Evolutionary conservation across 2,113 vertebrate genomes (phyloP).

Genomic region (Aspiorhynchus laticeps): DNA sequence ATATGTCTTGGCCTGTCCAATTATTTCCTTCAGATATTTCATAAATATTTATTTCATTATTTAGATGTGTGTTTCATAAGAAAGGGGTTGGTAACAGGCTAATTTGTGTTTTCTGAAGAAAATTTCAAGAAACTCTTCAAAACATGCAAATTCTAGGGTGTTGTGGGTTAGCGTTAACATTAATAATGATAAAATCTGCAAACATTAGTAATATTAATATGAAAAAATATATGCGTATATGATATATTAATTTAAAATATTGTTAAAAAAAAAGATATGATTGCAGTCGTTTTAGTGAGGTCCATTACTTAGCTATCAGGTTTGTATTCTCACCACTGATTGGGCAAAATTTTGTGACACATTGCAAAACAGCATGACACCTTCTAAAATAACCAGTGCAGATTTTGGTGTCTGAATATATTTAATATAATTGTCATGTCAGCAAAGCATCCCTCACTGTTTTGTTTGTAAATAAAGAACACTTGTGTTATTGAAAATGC

Average conservation of each 20-base stretch:
- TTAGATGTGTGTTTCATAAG: not conserved
- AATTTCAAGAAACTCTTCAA: not conserved
- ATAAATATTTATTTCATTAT: not conserved
- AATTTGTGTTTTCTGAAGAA: not conserved
- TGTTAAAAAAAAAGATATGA: not conserved
- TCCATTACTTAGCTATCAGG: not conserved
- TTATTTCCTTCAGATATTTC: not conserved
- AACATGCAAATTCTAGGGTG: not conserved
- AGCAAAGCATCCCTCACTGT: not conserved
- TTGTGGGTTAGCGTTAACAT: too few relatives aligned
- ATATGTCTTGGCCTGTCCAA: slow-evolving; percentile 30
- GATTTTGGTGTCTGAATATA: slow-evolving; percentile 27
- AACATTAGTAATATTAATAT: not conserved
- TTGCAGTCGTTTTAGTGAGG: not conserved
- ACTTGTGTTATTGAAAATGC: not conserved
- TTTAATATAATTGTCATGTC: not conserved
- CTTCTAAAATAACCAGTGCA: slow-evolving; percentile 6
- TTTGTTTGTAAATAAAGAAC: not conserved
- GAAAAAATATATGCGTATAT: not conserved
- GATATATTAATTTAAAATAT: not conserved
- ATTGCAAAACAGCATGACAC: slow-evolving; percentile 43
- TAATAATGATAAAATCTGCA: too few relatives aligned
- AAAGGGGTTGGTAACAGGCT: not conserved
- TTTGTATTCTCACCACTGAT: not conserved
- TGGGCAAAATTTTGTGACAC: slow-evolving; percentile 22